Evolutionary conservation across 2,113 vertebrate genomes (phyloP).

Genomic region (Oenanthe melanoleuca): DNA sequence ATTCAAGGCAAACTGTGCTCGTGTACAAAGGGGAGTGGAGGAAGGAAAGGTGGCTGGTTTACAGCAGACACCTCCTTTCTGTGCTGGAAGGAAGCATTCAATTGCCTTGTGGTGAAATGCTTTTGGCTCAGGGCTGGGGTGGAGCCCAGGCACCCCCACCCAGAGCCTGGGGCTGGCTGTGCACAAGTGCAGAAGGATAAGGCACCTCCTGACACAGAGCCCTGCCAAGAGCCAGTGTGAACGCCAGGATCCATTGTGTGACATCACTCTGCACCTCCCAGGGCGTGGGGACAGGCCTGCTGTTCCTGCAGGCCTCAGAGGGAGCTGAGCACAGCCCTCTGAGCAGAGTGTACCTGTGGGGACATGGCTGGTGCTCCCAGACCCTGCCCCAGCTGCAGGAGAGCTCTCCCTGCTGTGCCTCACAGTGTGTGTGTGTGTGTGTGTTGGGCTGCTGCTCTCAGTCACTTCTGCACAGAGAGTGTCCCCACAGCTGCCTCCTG

Average conservation of each 20-base stretch:
- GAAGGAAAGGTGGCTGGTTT: not conserved
- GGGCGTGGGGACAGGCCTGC: not conserved
- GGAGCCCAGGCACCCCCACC: conserved; percentile 28
- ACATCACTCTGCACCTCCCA: not conserved
- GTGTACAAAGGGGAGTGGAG: not conserved
- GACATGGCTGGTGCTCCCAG: not conserved
- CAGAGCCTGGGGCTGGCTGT: conserved; percentile 31
- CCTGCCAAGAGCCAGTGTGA: not conserved
- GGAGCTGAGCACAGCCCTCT: not conserved
- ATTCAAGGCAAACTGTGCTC: not conserved
- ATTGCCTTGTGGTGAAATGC: conserved; percentile 56
- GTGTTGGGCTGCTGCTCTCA: not conserved
- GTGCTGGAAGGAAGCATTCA: conserved; percentile 36
- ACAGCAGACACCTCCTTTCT: conserved; percentile 17
- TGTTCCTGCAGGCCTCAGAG: not conserved
- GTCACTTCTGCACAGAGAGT: not conserved
- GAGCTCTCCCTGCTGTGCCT: not conserved
- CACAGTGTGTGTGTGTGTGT: accelerated
- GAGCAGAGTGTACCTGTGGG: not conserved
- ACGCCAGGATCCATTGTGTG: not conserved
- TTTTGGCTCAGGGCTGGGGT: conserved; percentile 28
- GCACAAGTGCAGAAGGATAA: not conserved
- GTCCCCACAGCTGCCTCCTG: not conserved
- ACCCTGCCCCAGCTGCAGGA: not conserved
- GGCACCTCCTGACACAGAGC: not conserved